Conservation (phyloP, 2,113 vertebrate species). For the Hipposideros armiger region DNA sequence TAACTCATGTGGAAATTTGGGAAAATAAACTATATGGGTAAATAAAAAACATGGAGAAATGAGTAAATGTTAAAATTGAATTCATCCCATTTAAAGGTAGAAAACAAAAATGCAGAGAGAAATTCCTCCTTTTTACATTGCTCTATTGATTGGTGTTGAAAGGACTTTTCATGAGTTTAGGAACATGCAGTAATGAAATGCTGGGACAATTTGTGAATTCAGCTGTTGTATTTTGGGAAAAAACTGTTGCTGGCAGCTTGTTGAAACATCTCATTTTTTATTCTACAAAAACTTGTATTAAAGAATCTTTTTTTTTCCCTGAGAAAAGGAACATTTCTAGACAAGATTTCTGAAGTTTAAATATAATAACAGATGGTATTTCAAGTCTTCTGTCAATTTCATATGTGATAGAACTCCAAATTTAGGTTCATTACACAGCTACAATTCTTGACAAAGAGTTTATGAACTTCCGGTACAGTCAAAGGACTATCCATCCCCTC, state of each 20-base stretch:
- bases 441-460: constrained; percentile 38
- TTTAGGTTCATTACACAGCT: constrained; percentile 72
- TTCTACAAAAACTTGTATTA: constrained; percentile 59
- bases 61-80: neutral
- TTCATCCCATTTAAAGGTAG: neutral
- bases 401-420: constrained; percentile 65
- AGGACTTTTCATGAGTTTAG: constrained; percentile 24
- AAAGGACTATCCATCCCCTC: neutral
- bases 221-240: constrained; percentile 40
- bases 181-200: constrained; percentile 29
- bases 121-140: neutral
- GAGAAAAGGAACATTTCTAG: constrained; percentile 67
- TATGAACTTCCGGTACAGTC: constrained; percentile 14
- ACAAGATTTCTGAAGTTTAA: constrained; percentile 68
- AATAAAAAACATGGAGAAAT: neutral
- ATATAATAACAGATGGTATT: constrained; percentile 77
- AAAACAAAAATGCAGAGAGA: neutral
- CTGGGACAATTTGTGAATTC: constrained; percentile 56
- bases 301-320: constrained; percentile 49
- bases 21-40: neutral
- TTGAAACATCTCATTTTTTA: constrained; percentile 58
- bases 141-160: neutral
- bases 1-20: neutral
- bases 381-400: constrained; percentile 69
- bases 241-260: neutral